phyloP scores from a whole-genome alignment of 2,113 vertebrate species.

The Athene cunicularia region DNA sequence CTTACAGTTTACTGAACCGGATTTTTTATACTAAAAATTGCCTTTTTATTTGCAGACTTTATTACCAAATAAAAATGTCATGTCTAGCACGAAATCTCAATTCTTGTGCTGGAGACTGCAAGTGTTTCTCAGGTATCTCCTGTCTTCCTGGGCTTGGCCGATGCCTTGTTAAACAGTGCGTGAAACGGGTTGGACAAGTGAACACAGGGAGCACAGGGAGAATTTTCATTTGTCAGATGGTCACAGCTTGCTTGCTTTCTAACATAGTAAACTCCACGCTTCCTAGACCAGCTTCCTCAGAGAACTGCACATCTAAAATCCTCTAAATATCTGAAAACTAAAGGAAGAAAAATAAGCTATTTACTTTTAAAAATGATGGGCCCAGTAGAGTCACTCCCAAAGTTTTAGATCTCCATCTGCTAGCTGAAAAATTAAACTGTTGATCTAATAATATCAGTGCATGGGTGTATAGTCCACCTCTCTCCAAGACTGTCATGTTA shows the following conservation, averaged over 20 bases:
- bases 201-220: neutral
- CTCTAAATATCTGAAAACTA: neutral
- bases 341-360: constrained; percentile 14
- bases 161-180: neutral
- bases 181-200: neutral
- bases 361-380: neutral
- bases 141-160: neutral
- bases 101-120: neutral
- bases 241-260: neutral
- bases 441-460: neutral
- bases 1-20: neutral
- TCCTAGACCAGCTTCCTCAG: neutral
- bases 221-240: neutral
- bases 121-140: neutral
- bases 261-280: neutral
- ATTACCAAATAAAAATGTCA: constrained; percentile 5
- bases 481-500: neutral
- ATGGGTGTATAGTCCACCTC: neutral
- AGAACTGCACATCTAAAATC: neutral
- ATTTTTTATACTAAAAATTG: neutral
- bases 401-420: neutral
- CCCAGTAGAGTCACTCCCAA: neutral
- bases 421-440: neutral
- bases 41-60: constrained; percentile 11
- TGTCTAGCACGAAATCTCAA: neutral